These are phyloP conservation scores for Callithrix jacchus DNA, from an alignment of 2,113 vertebrate species.

Conservation along the genomic window DNA sequence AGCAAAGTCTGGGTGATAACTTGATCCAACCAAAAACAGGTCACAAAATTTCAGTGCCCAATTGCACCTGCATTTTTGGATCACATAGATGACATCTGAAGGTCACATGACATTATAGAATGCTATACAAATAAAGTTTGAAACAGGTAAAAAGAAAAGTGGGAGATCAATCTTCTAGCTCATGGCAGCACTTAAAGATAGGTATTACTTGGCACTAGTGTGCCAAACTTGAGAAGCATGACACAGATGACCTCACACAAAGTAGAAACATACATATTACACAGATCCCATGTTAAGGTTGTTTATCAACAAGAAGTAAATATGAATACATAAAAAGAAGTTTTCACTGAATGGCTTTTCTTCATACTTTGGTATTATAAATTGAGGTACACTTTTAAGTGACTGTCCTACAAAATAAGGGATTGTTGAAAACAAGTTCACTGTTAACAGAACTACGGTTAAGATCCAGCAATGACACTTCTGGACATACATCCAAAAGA, in stretches of 20 bases:
- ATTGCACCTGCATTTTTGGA: background rate
- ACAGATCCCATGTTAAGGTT: background rate
- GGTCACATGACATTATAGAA: background rate
- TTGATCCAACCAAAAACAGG: background rate
- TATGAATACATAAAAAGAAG: background rate
- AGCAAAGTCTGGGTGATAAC: background rate
- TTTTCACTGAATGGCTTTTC: background rate
- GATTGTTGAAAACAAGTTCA: background rate
- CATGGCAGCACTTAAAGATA: background rate
- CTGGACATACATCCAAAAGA: too few relatives aligned
- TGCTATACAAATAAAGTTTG: background rate
- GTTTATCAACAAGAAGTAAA: background rate
- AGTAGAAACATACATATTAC: accelerated
- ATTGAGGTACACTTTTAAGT: background rate
- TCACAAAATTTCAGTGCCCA: background rate
- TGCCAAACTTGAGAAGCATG: background rate
- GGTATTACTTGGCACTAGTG: too few relatives aligned
- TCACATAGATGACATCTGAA: background rate
- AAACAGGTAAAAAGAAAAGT: background rate
- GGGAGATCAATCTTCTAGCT: background rate
- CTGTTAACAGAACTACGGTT: background rate
- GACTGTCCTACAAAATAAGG: background rate
- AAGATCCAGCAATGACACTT: too few relatives aligned
- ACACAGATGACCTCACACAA: accelerated
- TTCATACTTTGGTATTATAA: background rate